Percentiles rank a stretch among this genome's conserved stretches.
Evolutionary conservation across 2,797 vertebrate species (phyloP).

Genomic region (Anas flavirostris): DNA sequence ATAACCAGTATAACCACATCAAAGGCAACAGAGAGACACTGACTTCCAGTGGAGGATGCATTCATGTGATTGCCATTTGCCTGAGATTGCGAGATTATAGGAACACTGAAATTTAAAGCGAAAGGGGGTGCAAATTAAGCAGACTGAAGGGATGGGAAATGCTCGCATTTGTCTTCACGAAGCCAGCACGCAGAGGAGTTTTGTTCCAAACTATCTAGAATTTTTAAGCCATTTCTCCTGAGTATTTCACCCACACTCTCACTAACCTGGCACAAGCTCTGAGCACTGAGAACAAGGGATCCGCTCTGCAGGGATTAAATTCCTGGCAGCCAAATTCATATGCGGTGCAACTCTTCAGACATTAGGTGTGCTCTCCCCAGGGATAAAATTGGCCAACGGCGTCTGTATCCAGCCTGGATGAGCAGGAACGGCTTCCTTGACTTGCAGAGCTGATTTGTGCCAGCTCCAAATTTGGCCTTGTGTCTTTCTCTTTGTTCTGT

Average conservation of each 20-base stretch:
- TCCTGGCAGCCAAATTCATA: neutral
- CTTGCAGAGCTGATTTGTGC: conserved; percentile 7
- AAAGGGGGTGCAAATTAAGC: neutral
- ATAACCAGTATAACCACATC: conserved; percentile 21
- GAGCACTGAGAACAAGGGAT: neutral
- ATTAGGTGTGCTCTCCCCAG: neutral
- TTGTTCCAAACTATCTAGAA: neutral
- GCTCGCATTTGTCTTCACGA: neutral
- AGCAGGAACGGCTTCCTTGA: conserved; percentile 32
- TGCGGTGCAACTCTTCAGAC: neutral
- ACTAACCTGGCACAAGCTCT: neutral
- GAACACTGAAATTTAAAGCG: neutral
- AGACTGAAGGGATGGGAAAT: neutral
- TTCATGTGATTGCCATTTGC: conserved; percentile 8
- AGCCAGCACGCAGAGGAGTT: neutral
- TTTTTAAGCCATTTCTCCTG: neutral
- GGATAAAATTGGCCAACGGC: neutral
- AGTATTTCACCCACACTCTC: neutral
- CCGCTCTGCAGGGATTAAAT: neutral
- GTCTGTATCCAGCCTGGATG: neutral
- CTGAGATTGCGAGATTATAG: neutral
- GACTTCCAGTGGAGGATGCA: neutral
- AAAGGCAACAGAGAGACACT: neutral
- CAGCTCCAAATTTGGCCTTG: conserved; percentile 40
- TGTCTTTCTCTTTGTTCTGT: conserved; percentile 61